Percentiles rank a stretch among this genome's conserved stretches.
These are phyloP conservation scores for Lucifuga dentata DNA, from an alignment of 2,113 vertebrate species.

Conservation along the genomic window DNA sequence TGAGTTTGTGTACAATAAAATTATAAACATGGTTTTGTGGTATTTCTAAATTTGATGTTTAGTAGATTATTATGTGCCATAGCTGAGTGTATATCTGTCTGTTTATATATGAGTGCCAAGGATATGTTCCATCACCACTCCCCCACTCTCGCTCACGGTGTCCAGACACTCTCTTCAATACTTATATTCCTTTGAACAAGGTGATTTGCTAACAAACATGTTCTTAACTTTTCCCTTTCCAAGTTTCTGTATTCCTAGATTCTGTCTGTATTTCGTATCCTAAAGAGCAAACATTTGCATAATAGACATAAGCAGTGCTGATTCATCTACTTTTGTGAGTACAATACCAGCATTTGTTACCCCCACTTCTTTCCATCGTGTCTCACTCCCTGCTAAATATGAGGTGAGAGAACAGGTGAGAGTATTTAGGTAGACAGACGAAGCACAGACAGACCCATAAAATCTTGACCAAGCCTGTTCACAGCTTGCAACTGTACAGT, in stretches of 20 bases:
- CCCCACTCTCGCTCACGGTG: constrained; percentile 33
- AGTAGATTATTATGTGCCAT: constrained; percentile 8
- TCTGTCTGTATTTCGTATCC: too few species aligned
- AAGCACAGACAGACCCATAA: constrained; percentile 45
- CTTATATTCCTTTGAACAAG: constrained; percentile 1
- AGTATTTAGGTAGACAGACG: constrained; percentile 25
- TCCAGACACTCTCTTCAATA: constrained; percentile 11
- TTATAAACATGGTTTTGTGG: constrained; percentile 20
- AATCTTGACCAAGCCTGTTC: constrained; percentile 31
- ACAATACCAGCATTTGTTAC: neutral
- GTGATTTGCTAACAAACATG: neutral
- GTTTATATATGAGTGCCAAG: constrained; percentile 22
- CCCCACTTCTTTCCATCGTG: neutral
- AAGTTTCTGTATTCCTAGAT: constrained; percentile 3
- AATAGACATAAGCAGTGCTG: neutral
- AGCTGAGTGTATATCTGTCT: constrained; percentile 14
- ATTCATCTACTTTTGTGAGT: neutral
- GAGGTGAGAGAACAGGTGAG: constrained; percentile 40
- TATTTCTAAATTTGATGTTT: constrained; percentile 45
- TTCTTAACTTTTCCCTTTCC: neutral
- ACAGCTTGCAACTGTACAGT: too few species aligned
- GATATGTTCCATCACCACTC: constrained; percentile 45
- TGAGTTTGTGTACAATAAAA: constrained; percentile 1
- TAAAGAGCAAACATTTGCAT: neutral
- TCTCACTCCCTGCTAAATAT: neutral